Percentiles rank a stretch among this genome's conserved stretches.
Evolutionary conservation across 2,888 invertebrate species (phyloP).

Genomic region (Beris morrisii): DNA sequence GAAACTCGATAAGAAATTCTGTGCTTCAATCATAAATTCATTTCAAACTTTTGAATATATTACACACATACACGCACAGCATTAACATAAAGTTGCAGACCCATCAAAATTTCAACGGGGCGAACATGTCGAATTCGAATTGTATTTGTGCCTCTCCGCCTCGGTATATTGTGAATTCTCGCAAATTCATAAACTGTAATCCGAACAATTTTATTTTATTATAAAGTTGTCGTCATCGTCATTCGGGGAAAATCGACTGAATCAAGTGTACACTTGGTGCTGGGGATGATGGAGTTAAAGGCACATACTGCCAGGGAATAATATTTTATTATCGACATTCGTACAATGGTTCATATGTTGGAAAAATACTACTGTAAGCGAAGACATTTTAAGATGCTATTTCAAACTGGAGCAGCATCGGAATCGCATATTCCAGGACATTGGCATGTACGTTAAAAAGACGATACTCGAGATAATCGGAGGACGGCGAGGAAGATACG

Average conservation of each 20-base stretch:
- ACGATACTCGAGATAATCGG: slow-evolving; percentile 26
- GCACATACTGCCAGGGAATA: too few species aligned
- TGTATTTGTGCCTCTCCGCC: neutral
- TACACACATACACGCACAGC: too few species aligned
- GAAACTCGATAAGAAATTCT: slow-evolving; percentile 27
- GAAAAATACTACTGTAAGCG: neutral
- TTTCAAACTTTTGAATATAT: too few species aligned
- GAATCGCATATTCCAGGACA: slow-evolving; percentile 9
- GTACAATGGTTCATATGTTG: slow-evolving; percentile 21
- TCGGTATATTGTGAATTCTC: slow-evolving; percentile 1
- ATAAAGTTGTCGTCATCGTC: slow-evolving; percentile 21
- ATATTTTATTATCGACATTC: slow-evolving; percentile 2
- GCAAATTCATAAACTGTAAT: slow-evolving; percentile 28
- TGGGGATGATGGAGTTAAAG: too few species aligned
- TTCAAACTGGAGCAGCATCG: neutral
- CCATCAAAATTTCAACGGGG: too few species aligned
- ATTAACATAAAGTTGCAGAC: too few species aligned
- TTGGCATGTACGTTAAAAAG: slow-evolving; percentile 32
- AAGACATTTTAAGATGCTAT: too few species aligned
- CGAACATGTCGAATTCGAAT: slow-evolving; percentile 10
- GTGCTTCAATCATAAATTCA: slow-evolving; percentile 23
- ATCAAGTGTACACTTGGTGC: slow-evolving; percentile 9
- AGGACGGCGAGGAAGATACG: neutral
- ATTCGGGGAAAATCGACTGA: slow-evolving; percentile 29
- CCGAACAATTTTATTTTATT: slow-evolving; percentile 32